Base-by-base conservation (phyloP, 1,140 invertebrate species). In the Holcopasites calliopsidis region DNA sequence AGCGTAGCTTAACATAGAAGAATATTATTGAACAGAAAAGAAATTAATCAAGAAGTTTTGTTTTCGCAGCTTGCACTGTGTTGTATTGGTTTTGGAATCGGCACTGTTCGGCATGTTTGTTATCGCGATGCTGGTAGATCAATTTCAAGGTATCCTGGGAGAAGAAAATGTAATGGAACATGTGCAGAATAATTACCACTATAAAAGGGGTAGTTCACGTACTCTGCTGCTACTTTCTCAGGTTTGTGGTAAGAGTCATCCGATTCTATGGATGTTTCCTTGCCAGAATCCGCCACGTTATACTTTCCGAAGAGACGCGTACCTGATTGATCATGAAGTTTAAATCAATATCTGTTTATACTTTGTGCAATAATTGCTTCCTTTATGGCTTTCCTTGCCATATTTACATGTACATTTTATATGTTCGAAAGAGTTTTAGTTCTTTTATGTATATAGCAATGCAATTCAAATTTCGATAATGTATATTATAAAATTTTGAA, bases 71-170 rank as follows among this genome's bases (percentile, higher is more conserved):
- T 93, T 98, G 82, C 97, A 98, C 90, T 96, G 95, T 75, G 95
- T 98, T 38, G 94, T 97, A 80, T 91, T 98, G 68, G 92, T 97
- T 69, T 92, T 98, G 90, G 97, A 98, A 90, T 96, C 95, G 77
- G 92, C 95, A 5, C 90, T 98, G 21, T 98, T 98, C 92, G 97
- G 97, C 26, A 93, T 98, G 83, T 98, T 98, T 92, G 97, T 98
- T 2, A 91, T 96, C 57, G 96, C 96, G 52, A 98, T 98, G 79
- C 94, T 97, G 80, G 95, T 97, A 87, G 97, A 98, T 93, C 97
- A 98, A 92, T 93, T 98, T 78, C 94, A 95, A 88, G 96, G 96
- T 18, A 97, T 98, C 77, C 92, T 97, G 52, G 94, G 93, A 69
- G 96, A 97, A 85, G 96, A 97, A 89, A 97, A 96, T 23, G 94